A percentile compares a stretch with the other conserved stretches of the same genome.
Evolutionary conservation across 2,888 invertebrate species (phyloP).

Genomic region (Unio delphinus): DNA sequence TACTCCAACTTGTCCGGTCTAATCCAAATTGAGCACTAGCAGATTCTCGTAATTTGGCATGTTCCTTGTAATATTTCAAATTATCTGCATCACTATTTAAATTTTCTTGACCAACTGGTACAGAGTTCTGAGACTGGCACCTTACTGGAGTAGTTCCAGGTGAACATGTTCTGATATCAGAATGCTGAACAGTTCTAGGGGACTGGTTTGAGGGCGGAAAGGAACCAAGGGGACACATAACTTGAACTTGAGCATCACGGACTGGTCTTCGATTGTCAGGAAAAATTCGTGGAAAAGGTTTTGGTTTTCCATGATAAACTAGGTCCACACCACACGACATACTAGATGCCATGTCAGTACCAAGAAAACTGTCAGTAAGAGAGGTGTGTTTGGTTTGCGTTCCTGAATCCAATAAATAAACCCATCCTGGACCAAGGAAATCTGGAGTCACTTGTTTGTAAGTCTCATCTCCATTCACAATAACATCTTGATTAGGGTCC

Average conservation of each 20-base stretch:
- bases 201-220: conserved; percentile 1
- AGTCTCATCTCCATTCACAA: no score
- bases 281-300: conserved; percentile 37
- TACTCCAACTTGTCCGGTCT: conserved; percentile 3
- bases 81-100: conserved; percentile 29
- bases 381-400: conserved; percentile 41
- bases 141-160: no score
- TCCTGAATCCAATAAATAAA: conserved; percentile 26
- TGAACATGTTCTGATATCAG: no score
- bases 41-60: not conserved
- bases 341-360: conserved; percentile 20
- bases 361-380: conserved; percentile 29
- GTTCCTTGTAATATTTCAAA: conserved; percentile 22
- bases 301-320: conserved; percentile 25
- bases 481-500: not conserved
- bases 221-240: conserved; percentile 42
- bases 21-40: no score
- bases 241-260: conserved; percentile 46
- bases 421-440: conserved; percentile 29
- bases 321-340: conserved; percentile 16
- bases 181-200: not conserved
- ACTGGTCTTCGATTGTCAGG: conserved; percentile 26
- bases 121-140: no score
- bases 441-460: no score
- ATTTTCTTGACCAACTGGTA: conserved; percentile 10